phyloP scores from a whole-genome alignment of 2,113 vertebrate genomes.

The Microcebus murinus region DNA sequence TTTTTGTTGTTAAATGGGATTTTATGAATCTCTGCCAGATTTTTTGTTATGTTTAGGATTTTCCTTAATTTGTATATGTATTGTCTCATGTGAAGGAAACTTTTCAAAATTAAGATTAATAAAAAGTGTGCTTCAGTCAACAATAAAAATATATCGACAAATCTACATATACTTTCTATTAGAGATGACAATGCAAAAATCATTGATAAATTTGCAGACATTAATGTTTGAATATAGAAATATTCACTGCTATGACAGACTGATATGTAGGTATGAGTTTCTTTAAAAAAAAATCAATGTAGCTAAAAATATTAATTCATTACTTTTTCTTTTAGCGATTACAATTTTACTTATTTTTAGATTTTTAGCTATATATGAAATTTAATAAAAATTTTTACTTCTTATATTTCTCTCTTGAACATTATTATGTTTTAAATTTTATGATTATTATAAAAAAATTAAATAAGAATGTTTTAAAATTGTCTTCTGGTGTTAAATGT shows the following conservation, averaged over 20 bases:
- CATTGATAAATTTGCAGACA: not conserved
- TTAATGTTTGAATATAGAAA: not conserved
- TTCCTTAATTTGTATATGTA: not conserved
- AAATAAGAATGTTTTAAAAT: not conserved
- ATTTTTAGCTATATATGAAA: not conserved
- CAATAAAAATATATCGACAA: not conserved
- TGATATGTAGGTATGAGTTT: not conserved
- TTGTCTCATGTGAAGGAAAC: not conserved
- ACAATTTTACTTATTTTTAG: not conserved
- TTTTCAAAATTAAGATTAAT: not conserved
- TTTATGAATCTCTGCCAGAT: not conserved
- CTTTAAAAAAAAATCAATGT: not conserved
- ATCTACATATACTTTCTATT: not conserved
- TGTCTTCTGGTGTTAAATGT: not conserved
- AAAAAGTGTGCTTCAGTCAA: not conserved
- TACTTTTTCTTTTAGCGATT: not conserved
- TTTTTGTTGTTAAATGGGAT: not conserved
- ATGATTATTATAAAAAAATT: not conserved
- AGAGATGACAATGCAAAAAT: not conserved
- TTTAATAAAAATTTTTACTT: not conserved
- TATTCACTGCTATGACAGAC: not conserved
- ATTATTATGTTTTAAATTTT: not conserved
- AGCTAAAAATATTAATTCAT: not conserved
- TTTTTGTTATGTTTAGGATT: not conserved
- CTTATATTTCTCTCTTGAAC: not conserved